Evolutionary conservation across 1,140 invertebrate species (phyloP).

Genomic region (Schlechtendalia chinensis): DNA sequence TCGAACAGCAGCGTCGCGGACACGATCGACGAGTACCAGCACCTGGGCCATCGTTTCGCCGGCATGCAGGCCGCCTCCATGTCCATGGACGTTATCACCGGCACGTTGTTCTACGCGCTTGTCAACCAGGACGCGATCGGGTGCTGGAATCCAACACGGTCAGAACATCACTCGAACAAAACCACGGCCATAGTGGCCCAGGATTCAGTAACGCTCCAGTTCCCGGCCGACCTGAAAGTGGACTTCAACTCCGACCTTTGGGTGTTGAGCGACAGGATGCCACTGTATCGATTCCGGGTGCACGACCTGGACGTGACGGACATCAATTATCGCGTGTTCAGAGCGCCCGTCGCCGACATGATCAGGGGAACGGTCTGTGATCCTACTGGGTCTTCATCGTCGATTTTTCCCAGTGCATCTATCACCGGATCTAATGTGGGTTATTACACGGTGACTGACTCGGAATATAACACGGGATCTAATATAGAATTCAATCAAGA

Average conservation of each 20-base stretch:
- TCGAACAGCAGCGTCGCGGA: constrained; percentile 63
- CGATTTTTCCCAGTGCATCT: too few species aligned
- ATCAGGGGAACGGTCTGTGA: constrained; percentile 74
- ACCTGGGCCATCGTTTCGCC: constrained; percentile 69
- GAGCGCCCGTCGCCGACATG: constrained; percentile 64
- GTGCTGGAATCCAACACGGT: constrained; percentile 69
- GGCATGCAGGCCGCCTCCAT: constrained; percentile 70
- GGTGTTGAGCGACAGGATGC: constrained; percentile 79
- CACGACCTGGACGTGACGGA: constrained; percentile 67
- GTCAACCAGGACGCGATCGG: constrained; percentile 73
- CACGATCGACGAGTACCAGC: constrained; percentile 66
- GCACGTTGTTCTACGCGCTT: constrained; percentile 72
- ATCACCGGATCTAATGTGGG: too few species aligned
- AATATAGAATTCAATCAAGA: too few species aligned
- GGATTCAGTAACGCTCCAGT: constrained; percentile 73
- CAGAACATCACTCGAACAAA: constrained; percentile 52
- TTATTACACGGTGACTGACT: too few species aligned
- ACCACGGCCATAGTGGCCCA: constrained; percentile 65
- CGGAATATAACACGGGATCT: too few species aligned
- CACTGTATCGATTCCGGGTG: constrained; percentile 68
- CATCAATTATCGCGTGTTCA: constrained; percentile 74
- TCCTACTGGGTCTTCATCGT: background rate
- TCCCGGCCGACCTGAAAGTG: constrained; percentile 76
- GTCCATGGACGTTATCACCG: constrained; percentile 69
- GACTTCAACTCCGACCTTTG: constrained; percentile 63